Percentiles rank a stretch among this genome's conserved stretches.
phyloP scores from a whole-genome alignment of 2,888 invertebrate species.

The Cryptocephalus primarius region DNA sequence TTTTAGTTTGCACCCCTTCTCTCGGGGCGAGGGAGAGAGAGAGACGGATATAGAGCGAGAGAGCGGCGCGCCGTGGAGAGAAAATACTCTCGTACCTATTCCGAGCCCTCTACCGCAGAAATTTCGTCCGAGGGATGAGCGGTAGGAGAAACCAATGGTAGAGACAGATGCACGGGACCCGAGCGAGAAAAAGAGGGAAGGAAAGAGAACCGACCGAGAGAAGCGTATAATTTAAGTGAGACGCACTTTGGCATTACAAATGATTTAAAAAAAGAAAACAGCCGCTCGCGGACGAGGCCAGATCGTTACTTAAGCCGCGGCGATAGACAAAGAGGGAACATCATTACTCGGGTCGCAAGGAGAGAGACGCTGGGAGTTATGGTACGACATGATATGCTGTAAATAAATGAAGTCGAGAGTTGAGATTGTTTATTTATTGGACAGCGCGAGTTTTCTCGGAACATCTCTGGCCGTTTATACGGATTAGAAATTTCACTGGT shows the following conservation, averaged over 20 bases:
- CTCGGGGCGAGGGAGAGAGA: conserved; percentile 9
- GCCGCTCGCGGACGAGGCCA: conserved; percentile 6
- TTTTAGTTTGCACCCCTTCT: conserved; percentile 24
- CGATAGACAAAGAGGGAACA: conserved; percentile 1
- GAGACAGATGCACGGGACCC: neutral
- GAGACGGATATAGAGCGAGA: neutral
- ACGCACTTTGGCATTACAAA: conserved; percentile 22
- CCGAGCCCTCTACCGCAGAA: conserved; percentile 7
- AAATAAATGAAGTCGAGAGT: conserved; percentile 13
- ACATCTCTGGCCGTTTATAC: neutral
- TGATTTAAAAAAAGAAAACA: conserved; percentile 22
- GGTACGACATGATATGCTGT: conserved; percentile 22
- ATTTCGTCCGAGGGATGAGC: conserved; percentile 6
- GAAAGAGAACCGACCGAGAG: conserved; percentile 18
- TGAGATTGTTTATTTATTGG: conserved; percentile 11
- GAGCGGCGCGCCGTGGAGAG: conserved; percentile 8
- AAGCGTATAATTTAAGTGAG: conserved; percentile 24
- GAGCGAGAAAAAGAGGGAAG: conserved; percentile 8
- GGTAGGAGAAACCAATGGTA: neutral
- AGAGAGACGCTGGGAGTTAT: conserved; percentile 7
- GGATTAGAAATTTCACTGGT: neutral
- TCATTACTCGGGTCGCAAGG: conserved; percentile 1
- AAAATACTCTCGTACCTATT: neutral
- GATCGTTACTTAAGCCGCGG: neutral
- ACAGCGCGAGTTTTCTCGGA: neutral